Evolutionary conservation across 35 echinoderm and acorn worm genomes (phyloP), one percentile per base, ranked within the genome.

Genomic region (Acanthaster planci): DNA sequence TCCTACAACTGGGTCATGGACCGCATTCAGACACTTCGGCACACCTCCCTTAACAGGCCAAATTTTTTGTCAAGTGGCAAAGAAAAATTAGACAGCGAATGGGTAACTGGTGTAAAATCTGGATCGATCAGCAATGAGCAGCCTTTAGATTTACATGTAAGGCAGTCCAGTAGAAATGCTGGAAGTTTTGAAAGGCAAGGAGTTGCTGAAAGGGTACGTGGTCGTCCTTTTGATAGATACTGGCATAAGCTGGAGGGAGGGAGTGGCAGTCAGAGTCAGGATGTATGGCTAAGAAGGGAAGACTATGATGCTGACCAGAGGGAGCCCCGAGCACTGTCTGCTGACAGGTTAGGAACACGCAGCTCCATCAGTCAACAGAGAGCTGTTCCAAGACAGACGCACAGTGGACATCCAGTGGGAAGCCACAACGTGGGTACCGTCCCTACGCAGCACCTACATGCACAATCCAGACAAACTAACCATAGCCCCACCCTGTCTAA

Each of bases 1-100:
- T 90, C 92, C 15, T 94, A 97, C 84, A 83, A 97, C 80, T 97
- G 93, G 93, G 93, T 97, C 22, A 89, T 97, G 64, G 85, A 88
- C 37, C 76, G 93, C 34, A 97, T 97, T 10, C 38, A 86, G 60
- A 82, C 82, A 82, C 57, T 97, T 17, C 68, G 93, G 59, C 52
- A 85, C 8, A 47, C 58, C 22, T 82, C 78, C 76, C 4, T 12
- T 40, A 84, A 54, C 75, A 77, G 50, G 67, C 17, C 39, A 77
- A 86, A 16, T 35, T 47, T n/a, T n/a, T n/a, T 47, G 42, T 47
- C 12, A 6, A 47, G 42, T 47, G 42, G 42, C 42, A 47, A 47
- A 47, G 42, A 47, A 4, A 47, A 12, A 6, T 6, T 12, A 47
- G 42, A 47, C 42, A 47, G 4, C 4, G 42, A 47, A 6, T 47